Conservation (phyloP, 2,888 invertebrate species). For the Drosophila mettleri region DNA sequence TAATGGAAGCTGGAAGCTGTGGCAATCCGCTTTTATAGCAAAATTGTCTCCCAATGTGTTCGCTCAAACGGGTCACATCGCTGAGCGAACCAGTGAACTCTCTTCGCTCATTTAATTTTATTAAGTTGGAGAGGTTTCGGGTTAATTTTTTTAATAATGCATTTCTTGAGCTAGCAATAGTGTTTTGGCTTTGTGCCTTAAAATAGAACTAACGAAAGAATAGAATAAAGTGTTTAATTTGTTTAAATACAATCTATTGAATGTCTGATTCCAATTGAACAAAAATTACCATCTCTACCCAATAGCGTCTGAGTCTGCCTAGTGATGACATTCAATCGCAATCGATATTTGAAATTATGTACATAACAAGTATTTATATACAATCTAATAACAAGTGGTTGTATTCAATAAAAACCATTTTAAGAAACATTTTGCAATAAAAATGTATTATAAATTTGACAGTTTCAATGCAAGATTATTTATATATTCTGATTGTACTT, state of each 20-base stretch:
- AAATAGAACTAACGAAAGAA: too few relatives aligned
- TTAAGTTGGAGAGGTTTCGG: neutral
- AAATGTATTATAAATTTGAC: too few relatives aligned
- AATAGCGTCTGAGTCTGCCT: neutral
- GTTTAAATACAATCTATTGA: neutral
- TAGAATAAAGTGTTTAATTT: neutral
- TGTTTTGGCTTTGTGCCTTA: too few relatives aligned
- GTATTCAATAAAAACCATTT: neutral
- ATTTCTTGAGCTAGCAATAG: too few relatives aligned
- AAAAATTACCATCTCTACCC: neutral
- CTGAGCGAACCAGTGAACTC: slow-evolving; percentile 14
- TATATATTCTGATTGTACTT: neutral
- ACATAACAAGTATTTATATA: neutral
- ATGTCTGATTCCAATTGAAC: neutral
- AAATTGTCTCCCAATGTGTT: slow-evolving; percentile 7
- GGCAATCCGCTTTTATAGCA: slow-evolving; percentile 29
- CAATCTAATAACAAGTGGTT: neutral
- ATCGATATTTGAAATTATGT: neutral
- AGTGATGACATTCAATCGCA: neutral
- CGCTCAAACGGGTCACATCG: slow-evolving; percentile 2
- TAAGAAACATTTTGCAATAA: neutral
- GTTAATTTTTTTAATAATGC: too few relatives aligned
- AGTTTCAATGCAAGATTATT: too few relatives aligned
- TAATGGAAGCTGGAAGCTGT: slow-evolving; percentile 33
- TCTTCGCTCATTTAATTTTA: neutral